Evolutionary conservation across 2,888 invertebrate species (phyloP), one percentile per base, ranked within the genome.

Genomic region (Tryphoninae sp.): DNA sequence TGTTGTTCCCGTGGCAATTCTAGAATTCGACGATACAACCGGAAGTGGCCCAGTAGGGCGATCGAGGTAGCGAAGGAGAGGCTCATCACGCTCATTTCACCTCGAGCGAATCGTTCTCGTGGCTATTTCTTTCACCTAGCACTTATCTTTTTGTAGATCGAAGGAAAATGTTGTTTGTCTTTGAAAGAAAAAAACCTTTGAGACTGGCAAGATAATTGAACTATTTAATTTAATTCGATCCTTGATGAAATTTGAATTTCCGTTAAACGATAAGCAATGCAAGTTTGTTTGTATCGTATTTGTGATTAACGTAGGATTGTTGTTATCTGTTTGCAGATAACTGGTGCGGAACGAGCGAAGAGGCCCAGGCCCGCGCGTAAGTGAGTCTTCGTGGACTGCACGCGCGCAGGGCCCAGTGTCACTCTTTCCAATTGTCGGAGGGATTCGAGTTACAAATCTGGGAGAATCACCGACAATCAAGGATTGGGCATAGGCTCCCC

Each of bases 251-350:
- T 13, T n/a, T 16, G n/a, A 49, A 1, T 42, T 51, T 3, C 9
- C 2, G 49, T 4, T 22, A 40, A 55, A 16, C 19, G 3, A 53
- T 53, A 40, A 68, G 16, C n/a, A 22, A 53, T 51, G 11, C 2
- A n/a, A 53, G 19, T 22, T 42, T 11, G 16, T 19, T 13, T 40
- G 45, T 40, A 33, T 16, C 3, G 40, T 55, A n/a, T 3, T 16
- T 49, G 16, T 8, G 3, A 45, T 33, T 45, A 40, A 64, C n/a
- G 11, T 16, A 33, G 11, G 76, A 68, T 23, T 1, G 33, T 69
- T 73, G 26, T 76, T 76, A 74, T 69, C 80, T 85, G 86, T 80
- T 90, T 90, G 8, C 89, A 90, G 90, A 83, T 86, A 85, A 82
- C 85, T 72, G 69, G 81, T 78, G 85, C 84, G 85, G 86, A 84